phyloP scores from a whole-genome alignment of 1,140 invertebrate species.

The Sminthurinus signatus region DNA sequence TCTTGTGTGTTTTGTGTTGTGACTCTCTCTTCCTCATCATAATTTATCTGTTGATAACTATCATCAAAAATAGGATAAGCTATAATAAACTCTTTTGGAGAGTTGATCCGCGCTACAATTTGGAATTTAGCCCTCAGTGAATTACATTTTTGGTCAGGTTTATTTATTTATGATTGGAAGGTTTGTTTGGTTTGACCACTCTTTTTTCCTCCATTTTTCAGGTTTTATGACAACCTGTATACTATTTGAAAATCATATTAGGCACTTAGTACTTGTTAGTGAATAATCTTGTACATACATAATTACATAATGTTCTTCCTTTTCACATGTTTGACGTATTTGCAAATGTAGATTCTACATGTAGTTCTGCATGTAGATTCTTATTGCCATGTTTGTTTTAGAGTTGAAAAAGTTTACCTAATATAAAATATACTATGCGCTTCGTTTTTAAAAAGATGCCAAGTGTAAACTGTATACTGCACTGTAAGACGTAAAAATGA shows the following conservation, averaged over 20 bases:
- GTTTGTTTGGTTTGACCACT: not conserved
- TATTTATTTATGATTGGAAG: not conserved
- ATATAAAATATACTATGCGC: not conserved
- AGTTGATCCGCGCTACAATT: no score
- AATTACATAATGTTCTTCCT: not conserved
- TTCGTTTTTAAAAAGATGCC: no score
- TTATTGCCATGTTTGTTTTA: not conserved
- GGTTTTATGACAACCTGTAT: not conserved
- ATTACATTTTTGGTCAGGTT: not conserved
- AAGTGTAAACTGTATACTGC: no score
- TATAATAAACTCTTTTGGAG: no score
- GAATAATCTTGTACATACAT: no score
- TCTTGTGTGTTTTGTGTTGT: no score
- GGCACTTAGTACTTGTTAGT: no score
- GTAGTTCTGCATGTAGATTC: not conserved
- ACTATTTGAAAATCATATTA: no score
- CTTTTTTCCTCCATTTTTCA: not conserved
- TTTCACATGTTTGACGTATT: not conserved
- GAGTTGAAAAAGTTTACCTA: not conserved
- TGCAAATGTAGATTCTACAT: not conserved
- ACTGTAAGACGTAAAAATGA: not conserved
- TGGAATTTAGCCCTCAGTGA: not conserved
- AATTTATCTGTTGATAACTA: no score
- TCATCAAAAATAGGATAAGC: no score
- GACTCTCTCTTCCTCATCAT: no score